phyloP scores from a whole-genome alignment of 1,140 invertebrate genomes.

The Berghia stephanieae region DNA sequence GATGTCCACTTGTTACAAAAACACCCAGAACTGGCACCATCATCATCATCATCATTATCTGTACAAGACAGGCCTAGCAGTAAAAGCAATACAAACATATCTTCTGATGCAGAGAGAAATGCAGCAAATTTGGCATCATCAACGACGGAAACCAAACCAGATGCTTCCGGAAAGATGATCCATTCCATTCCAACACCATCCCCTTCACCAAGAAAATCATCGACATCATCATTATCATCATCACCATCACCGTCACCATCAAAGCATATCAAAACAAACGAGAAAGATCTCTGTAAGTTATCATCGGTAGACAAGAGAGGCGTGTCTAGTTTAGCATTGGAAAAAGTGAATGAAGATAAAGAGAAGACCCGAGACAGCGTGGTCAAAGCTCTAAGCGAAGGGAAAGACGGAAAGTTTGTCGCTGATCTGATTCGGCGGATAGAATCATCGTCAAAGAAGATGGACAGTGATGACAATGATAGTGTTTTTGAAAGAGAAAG shows the following conservation, averaged over 20 bases:
- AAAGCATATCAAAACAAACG: too few species aligned
- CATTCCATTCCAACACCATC: slow-evolving; percentile 55
- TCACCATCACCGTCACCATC: too few species aligned
- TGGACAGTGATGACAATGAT: not conserved
- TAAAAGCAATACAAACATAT: too few species aligned
- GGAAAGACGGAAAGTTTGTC: slow-evolving; percentile 5
- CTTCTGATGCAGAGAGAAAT: too few species aligned
- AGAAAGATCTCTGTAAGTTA: too few species aligned
- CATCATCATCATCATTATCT: too few species aligned
- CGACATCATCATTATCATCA: not conserved
- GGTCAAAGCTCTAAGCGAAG: slow-evolving; percentile 1
- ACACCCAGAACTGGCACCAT: slow-evolving; percentile 29
- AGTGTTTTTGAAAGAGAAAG: not conserved
- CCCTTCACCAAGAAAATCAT: slow-evolving; percentile 29
- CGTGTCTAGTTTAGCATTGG: too few species aligned
- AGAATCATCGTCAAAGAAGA: not conserved
- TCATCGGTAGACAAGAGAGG: too few species aligned
- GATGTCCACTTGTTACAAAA: not conserved
- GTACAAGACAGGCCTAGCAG: too few species aligned
- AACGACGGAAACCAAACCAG: slow-evolving; percentile 57
- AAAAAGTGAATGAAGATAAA: slow-evolving; percentile 10
- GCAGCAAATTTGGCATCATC: too few species aligned
- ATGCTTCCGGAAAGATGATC: slow-evolving; percentile 29
- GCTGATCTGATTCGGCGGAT: slow-evolving; percentile 9
- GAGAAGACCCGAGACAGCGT: slow-evolving; percentile 21